Evolutionary conservation across 2,113 vertebrate genomes (phyloP).

Genomic region (Bucco capensis): DNA sequence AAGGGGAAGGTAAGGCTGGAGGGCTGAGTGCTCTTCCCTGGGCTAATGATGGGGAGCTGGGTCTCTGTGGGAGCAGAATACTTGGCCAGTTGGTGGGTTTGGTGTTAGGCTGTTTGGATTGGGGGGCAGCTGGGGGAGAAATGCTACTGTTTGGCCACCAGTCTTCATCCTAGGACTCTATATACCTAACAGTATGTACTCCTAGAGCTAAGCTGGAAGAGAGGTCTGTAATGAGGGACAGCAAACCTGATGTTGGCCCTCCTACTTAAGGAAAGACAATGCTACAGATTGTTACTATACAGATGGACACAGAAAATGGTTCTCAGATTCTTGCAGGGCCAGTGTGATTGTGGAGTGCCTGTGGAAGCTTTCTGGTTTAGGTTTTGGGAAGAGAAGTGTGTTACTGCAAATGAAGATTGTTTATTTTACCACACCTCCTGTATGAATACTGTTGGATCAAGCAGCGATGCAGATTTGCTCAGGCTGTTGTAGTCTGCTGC

Average conservation of each 20-base stretch:
- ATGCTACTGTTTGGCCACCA: neutral
- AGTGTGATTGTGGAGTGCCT: accelerated
- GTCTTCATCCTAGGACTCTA: neutral
- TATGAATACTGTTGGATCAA: neutral
- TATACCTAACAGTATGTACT: neutral
- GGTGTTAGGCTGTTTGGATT: neutral
- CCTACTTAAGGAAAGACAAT: neutral
- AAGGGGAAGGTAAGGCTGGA: neutral
- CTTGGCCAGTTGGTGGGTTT: neutral
- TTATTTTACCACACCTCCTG: neutral
- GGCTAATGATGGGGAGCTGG: neutral
- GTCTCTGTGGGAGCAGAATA: neutral
- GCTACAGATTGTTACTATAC: neutral
- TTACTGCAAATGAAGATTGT: neutral
- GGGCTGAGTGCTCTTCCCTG: neutral
- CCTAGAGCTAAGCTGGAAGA: neutral
- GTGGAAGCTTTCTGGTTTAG: neutral
- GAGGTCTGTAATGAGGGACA: neutral
- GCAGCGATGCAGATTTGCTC: neutral
- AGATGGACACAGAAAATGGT: neutral
- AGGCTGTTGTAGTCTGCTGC: neutral
- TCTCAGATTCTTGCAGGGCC: neutral
- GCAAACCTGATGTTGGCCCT: neutral
- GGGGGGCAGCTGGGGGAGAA: neutral
- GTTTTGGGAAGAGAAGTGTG: neutral